A percentile compares a stretch with the other conserved stretches of the same genome.
These are phyloP conservation scores for Oscheius sp. DNA, from an alignment of 2,888 invertebrate genomes.

Conservation along the genomic window DNA sequence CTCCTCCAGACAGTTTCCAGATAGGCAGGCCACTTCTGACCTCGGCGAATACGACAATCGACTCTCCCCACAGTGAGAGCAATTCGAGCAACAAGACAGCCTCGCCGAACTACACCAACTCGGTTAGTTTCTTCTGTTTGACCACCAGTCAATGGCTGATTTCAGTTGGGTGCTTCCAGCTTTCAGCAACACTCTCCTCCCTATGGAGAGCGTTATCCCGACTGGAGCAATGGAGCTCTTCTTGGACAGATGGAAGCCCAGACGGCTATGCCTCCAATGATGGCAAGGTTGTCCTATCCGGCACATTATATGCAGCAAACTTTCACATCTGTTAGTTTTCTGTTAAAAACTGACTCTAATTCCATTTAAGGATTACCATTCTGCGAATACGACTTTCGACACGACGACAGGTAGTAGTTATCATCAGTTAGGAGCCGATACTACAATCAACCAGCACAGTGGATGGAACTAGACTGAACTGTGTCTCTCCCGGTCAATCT, in stretches of 20 bases:
- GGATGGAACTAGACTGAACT: constrained; percentile 6
- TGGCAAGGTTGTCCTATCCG: background rate
- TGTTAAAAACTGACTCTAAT: background rate
- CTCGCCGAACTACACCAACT: constrained; percentile 10
- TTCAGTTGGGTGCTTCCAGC: constrained; percentile 20
- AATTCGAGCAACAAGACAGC: constrained; percentile 14
- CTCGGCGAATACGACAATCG: constrained; percentile 15
- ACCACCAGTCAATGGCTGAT: background rate
- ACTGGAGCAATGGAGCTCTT: constrained; percentile 26
- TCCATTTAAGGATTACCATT: constrained; percentile 13
- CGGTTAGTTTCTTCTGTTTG: constrained; percentile 1
- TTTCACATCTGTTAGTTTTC: constrained; percentile 19
- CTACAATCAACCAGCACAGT: background rate
- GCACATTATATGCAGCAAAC: constrained; percentile 22
- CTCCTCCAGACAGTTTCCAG: constrained; percentile 28
- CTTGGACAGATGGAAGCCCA: constrained; percentile 8
- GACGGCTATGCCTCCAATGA: constrained; percentile 9
- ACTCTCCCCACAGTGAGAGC: constrained; percentile 36
- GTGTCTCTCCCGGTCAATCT: background rate
- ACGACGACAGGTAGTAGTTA: constrained; percentile 19
- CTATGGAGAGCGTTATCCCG: constrained; percentile 29
- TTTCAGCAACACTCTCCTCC: constrained; percentile 23
- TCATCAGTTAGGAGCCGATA: constrained; percentile 25
- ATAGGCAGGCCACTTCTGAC: constrained; percentile 20
- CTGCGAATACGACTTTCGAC: constrained; percentile 27